Conservation (phyloP, 2,888 invertebrate genomes). For the Diarsia brunnea region DNA sequence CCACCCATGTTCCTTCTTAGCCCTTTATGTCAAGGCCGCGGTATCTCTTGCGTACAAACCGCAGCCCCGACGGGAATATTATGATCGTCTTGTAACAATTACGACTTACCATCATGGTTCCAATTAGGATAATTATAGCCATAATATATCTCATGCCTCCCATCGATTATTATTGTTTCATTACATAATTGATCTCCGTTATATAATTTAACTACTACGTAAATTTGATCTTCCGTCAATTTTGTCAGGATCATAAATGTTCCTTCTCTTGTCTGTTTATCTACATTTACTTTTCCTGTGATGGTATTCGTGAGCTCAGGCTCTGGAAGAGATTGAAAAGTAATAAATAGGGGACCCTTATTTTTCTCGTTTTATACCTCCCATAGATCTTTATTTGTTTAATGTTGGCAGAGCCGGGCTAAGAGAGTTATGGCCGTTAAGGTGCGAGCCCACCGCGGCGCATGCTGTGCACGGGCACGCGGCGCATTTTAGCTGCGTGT, state of each 20-base stretch:
- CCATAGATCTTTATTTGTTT: neutral
- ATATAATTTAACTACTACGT: neutral
- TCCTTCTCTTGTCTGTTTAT: neutral
- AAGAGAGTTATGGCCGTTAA: too few relatives aligned
- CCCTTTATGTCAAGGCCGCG: too few relatives aligned
- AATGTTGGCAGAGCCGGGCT: neutral
- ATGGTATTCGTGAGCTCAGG: fast-evolving
- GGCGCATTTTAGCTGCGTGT: too few relatives aligned
- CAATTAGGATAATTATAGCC: too few relatives aligned
- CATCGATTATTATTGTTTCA: neutral
- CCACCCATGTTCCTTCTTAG: too few relatives aligned
- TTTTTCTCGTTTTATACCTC: neutral
- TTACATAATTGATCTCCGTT: fast-evolving
- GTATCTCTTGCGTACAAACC: too few relatives aligned
- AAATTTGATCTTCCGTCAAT: fast-evolving
- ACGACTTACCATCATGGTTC: too few relatives aligned
- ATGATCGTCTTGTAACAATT: too few relatives aligned
- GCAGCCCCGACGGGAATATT: too few relatives aligned
- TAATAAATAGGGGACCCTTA: neutral
- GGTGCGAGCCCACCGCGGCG: too few relatives aligned
- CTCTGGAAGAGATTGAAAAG: neutral
- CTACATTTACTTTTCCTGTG: fast-evolving
- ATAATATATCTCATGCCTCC: neutral
- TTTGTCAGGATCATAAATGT: neutral
- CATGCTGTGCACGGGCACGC: too few relatives aligned